A percentile compares a stretch with the other conserved stretches of the same genome.
These are phyloP conservation scores for Willisornis vidua DNA, from an alignment of 2,113 vertebrate species.

Conservation along the genomic window DNA sequence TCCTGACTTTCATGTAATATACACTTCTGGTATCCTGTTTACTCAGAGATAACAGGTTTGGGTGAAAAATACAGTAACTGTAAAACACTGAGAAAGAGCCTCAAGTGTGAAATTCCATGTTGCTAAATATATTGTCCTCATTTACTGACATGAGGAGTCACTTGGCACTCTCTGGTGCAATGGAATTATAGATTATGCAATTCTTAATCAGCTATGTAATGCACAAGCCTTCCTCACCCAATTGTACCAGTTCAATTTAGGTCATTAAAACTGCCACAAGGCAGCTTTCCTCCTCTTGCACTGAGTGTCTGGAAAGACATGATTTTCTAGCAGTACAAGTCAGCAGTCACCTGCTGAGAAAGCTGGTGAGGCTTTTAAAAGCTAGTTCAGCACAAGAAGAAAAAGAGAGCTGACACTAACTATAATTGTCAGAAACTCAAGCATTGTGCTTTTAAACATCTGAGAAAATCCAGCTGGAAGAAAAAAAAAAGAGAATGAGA, in stretches of 20 bases:
- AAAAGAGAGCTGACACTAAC: conserved; percentile 20
- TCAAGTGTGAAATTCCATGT: neutral
- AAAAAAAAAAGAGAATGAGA: neutral
- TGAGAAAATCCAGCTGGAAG: neutral
- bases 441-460: neutral
- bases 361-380: conserved; percentile 10
- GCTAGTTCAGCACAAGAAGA: neutral
- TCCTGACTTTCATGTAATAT: neutral
- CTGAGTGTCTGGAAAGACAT: conserved; percentile 2
- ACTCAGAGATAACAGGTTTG: neutral
- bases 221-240: neutral
- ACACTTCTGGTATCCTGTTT: neutral
- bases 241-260: conserved; percentile 14
- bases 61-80: neutral
- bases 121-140: conserved; percentile 9
- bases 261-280: conserved; percentile 37
- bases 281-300: conserved; percentile 7
- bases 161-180: neutral
- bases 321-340: conserved; percentile 14
- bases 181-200: conserved; percentile 16
- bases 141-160: conserved; percentile 14
- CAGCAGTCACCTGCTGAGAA: conserved; percentile 33
- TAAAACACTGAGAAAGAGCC: neutral
- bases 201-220: conserved; percentile 39
- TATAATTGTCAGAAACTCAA: neutral